Base-by-base conservation (phyloP, 2,113 vertebrate species). In the Odontophorus gujanensis region DNA sequence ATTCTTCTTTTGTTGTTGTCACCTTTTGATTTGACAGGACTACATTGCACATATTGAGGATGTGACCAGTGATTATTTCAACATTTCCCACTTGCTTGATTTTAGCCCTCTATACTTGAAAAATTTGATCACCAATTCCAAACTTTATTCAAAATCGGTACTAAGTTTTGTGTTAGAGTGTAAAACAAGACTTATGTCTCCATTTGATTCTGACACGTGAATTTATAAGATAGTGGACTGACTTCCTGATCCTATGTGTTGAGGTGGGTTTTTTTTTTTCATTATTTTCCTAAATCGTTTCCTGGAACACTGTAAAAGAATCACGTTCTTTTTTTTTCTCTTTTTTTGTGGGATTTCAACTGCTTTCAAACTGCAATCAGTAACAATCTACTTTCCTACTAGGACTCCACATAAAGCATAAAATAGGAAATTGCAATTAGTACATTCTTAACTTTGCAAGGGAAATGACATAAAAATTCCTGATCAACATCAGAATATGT, bases 1-100 rank as follows among this genome's bases (percentile, higher is more conserved):
- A 80, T 77, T 91, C 43, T 68, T 87, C 83, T 67, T 93, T 80
- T 91, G 65, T 86, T 85, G 58, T 90, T 3, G 40, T 84, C 71
- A 73, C 18, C 32, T 50, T 94, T 59, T 80, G 7, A 11, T 57
- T 72, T 75, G 42, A 62, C 75, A 90, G 20, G 38, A 48, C 42
- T 85, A 21, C 55, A 21, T 25, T 71, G 38, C 45, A 59, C 22
- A n/a, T 80, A 78, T 0, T 21, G 8, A 43, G 68, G 32, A 89
- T 0, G 0, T 43, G 81, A 89, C 67, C 50, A 45, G 32, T 32
- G 53, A 57, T 79, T 76, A 85, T 65, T 81, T 87, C n/a, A 48
- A 3, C 62, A 45, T 66, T 82, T 69, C 45, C 34, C 7, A 8
- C 82, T 89, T 32, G 26, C 42, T 76, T 85, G n/a, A 80, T 87